These are phyloP conservation scores for Psylliodes chrysocephalus DNA, from an alignment of 2,888 invertebrate species.

Conservation along the genomic window DNA sequence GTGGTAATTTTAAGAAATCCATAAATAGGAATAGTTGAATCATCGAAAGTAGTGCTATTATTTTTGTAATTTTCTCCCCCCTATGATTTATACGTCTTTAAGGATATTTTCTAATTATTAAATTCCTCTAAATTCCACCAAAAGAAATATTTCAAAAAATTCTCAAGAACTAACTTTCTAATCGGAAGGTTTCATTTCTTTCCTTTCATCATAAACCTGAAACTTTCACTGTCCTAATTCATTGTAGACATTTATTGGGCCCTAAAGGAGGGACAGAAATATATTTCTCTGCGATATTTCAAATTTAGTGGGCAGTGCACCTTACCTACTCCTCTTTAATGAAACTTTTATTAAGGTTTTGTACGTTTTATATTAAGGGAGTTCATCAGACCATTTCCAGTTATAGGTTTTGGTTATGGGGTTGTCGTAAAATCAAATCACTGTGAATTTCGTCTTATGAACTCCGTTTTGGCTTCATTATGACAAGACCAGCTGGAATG, in stretches of 20 bases:
- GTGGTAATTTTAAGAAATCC: too few relatives aligned
- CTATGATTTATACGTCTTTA: too few relatives aligned
- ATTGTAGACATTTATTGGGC: conserved; percentile 30
- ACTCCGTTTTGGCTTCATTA: not conserved
- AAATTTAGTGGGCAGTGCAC: conserved; percentile 27
- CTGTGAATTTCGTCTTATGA: not conserved
- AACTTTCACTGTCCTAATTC: conserved; percentile 25
- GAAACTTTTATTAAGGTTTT: conserved; percentile 35
- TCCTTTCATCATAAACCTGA: conserved; percentile 11
- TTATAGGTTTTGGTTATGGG: conserved; percentile 12
- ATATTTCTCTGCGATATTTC: conserved; percentile 30
- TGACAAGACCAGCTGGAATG: too few relatives aligned
- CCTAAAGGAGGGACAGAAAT: conserved; percentile 25
- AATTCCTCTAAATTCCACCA: not conserved
- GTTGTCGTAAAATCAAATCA: not conserved
- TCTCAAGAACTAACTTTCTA: not conserved
- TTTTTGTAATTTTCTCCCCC: too few relatives aligned
- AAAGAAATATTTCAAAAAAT: not conserved
- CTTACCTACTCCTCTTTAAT: conserved; percentile 32
- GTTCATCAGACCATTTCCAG: conserved; percentile 13
- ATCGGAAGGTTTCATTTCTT: conserved; percentile 5
- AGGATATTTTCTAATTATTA: too few relatives aligned
- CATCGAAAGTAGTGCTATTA: too few relatives aligned
- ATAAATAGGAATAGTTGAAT: too few relatives aligned
- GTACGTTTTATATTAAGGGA: conserved; percentile 19